A percentile compares a stretch with the other conserved stretches of the same genome.
Evolutionary conservation across 2,888 invertebrate genomes (phyloP).

Genomic region (Mesoligia furuncula): DNA sequence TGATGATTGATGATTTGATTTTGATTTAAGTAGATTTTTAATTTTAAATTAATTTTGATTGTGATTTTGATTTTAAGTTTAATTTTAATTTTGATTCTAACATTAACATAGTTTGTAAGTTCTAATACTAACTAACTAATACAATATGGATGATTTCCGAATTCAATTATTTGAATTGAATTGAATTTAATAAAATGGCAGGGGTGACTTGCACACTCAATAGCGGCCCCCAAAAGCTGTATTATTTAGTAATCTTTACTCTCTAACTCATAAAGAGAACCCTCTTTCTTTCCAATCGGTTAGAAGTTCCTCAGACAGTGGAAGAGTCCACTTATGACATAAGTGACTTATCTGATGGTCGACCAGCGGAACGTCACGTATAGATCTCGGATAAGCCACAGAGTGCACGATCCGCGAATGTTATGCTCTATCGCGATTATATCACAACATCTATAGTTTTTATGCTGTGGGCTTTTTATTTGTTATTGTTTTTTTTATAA

Average conservation of each 20-base stretch:
- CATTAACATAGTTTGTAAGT: no score
- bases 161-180: no score
- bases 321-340: slow-evolving; percentile 30
- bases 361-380: slow-evolving; percentile 52
- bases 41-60: no score
- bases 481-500: background rate
- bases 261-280: slow-evolving; percentile 1
- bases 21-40: no score
- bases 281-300: slow-evolving; percentile 13
- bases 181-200: no score
- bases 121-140: no score
- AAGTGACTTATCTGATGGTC: slow-evolving; percentile 53
- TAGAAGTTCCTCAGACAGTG: slow-evolving; percentile 31
- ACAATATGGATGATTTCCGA: no score
- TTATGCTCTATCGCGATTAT: slow-evolving; percentile 49
- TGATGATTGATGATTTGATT: no score
- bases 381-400: slow-evolving; percentile 51
- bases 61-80: no score
- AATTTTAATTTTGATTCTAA: no score
- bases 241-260: background rate
- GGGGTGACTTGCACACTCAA: no score
- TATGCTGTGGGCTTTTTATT: slow-evolving; percentile 4
- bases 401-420: slow-evolving; percentile 38
- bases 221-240: no score
- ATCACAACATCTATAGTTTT: slow-evolving; percentile 26